phyloP scores from a whole-genome alignment of 1,140 invertebrate genomes.

The Drosophila simulans region DNA sequence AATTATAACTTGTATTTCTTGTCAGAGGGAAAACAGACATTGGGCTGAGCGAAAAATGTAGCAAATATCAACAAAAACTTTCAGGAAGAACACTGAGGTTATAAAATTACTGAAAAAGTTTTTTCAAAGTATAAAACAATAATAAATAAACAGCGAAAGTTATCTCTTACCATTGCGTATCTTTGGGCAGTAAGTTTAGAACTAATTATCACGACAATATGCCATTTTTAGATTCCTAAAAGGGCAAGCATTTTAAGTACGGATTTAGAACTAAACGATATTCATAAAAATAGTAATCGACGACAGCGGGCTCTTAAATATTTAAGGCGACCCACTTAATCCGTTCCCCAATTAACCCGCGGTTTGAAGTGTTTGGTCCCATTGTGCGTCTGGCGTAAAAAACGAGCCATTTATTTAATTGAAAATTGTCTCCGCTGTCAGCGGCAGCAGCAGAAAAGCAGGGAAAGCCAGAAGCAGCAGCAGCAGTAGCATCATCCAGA shows the following conservation, averaged over 20 bases:
- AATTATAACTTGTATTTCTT: slow-evolving; percentile 40
- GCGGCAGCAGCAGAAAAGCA: slow-evolving; percentile 40
- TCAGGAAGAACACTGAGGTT: too few relatives aligned
- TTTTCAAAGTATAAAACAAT: too few relatives aligned
- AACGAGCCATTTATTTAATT: slow-evolving; percentile 78
- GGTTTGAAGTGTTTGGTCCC: slow-evolving; percentile 32
- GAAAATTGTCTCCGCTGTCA: slow-evolving; percentile 79
- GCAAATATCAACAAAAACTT: too few relatives aligned
- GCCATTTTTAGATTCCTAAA: too few relatives aligned
- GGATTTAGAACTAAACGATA: background rate
- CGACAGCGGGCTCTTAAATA: slow-evolving; percentile 1
- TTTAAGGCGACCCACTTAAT: slow-evolving; percentile 21
- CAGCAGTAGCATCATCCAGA: background rate
- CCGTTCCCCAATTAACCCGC: slow-evolving; percentile 33
- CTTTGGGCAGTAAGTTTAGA: too few relatives aligned
- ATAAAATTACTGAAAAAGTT: too few relatives aligned
- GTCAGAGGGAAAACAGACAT: background rate
- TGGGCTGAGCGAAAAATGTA: background rate
- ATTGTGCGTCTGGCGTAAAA: slow-evolving; percentile 65
- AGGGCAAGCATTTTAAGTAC: background rate
- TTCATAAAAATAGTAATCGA: slow-evolving; percentile 2
- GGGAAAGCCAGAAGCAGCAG: slow-evolving; percentile 21
- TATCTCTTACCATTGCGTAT: too few relatives aligned
- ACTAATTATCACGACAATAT: too few relatives aligned
- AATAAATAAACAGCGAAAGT: too few relatives aligned